Evolutionary conservation across 2,113 vertebrate species (phyloP), one percentile per base, ranked within the genome.

Genomic region (Tupaia chinensis): DNA sequence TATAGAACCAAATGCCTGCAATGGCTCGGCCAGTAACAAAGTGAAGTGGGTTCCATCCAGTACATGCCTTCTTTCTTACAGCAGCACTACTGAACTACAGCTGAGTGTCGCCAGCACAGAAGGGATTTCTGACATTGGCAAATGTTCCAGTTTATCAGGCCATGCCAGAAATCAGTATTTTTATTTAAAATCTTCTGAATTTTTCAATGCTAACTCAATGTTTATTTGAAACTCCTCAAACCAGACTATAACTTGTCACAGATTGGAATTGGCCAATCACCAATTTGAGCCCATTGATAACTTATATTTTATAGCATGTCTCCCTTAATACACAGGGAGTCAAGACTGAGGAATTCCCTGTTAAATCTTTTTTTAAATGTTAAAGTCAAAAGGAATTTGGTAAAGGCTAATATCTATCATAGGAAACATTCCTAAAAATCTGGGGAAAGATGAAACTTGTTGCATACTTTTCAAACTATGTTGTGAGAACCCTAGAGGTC

Each of bases 401-500:
- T 70, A 86, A 73, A 12, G 15, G 14, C 32, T 60, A 95, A 85
- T 68, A 16, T 3, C 12, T 63, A 9, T 20, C 20, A 54, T 76
- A 81, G 1, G 12, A 69, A 92, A 81, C 3, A 74, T 82, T 93
- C 91, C 16, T 89, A 9, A 65, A 89, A 91, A 95, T 29, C 68
- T 86, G 3, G 3, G 15, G 23, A 61, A 22, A 68, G 17, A 29
- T 93, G 5, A 93, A 90, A 9, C 4, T 2, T 93, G 27, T n/a
- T 60, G 7, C 17, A 95, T 88, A 63, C 72, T 91, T 89, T 76
- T 81, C 23, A 83, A 58, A 61, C 82, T 74, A 61, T 58, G 5
- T 86, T 93, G 91, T 68, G 32, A 89, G 66, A 89, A 86, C 16
- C 13, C 19, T 89, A 23, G 68, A 70, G 10, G 86, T 83, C 14